Base-by-base conservation (phyloP, 2,888 invertebrate genomes). In the Leuctra nigra region DNA sequence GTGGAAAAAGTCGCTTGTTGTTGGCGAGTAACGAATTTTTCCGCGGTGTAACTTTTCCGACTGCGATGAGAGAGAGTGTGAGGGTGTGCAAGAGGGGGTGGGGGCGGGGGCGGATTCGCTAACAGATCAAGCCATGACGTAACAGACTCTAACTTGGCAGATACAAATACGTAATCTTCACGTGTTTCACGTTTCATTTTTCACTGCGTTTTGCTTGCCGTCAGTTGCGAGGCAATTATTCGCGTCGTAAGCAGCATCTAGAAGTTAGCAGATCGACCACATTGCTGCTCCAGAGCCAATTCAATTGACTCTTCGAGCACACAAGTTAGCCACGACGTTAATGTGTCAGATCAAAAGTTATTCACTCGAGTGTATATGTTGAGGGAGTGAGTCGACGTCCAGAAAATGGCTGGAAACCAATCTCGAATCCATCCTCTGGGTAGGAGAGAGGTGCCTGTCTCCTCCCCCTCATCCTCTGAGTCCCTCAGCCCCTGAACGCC, bases 121-220 rank as follows among this genome's bases (percentile, higher is more conserved):
- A 56, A 41, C 18, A 23, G 22, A 39, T 39, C 24, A 35, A 16
- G 14, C 11, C 41, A 33, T 22, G 22, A 48, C n/a, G n/a, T n/a
- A 35, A 36, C 16, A 47, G 38, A 46, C 54, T 46, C 55, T 46
- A 59, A 58, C 55, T 55, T 61, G 62, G 62, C 62, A 62, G 61
- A 48, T 61, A 62, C 62, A 62, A 62, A 62, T 62, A 58, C 59
- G 58, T 62, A 57, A 59, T 62, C 62, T 57, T 59, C 60, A 58
- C 55, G 57, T 58, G 61, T 62, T 62, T 60, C 56, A 50, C 55
- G 55, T 59, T 62, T 59, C 62, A 62, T 62, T 62, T 62, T 61
- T 62, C 62, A 62, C 62, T 62, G 59, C 50, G 59, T 53, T 56
- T 50, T 54, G 55, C 59, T 53, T 23, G 54, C 35, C 61, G 62